Evolutionary conservation across 2,113 vertebrate genomes (phyloP), one percentile per base, ranked within the genome.

Genomic region (cat (Felis catus)): DNA sequence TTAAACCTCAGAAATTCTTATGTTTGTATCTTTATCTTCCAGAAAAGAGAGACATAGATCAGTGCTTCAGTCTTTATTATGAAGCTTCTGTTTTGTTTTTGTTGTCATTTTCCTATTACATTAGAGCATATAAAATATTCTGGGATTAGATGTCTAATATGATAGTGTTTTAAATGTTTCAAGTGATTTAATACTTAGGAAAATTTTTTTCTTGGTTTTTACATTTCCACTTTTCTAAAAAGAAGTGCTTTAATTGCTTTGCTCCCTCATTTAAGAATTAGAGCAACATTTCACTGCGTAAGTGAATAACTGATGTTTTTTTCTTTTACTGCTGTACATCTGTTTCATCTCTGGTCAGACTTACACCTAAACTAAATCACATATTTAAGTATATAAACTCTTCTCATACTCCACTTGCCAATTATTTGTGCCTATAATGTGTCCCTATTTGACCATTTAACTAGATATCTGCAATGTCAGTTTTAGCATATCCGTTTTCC

Each of bases 281-380:
- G 45, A 94, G 15, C 11, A 92, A 19, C 39, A 94, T 93, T 97
- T 93, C n/a, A 53, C 39, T 93, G 18, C 21, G 31, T 87, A 94
- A 78, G 65, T 79, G 41, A 78, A 16, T 51, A 95, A 36, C 66
- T 81, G 70, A 76, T 48, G 80, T 61, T 85, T 74, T 73, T 88
- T 91, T 83, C 25, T 79, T 90, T 94, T 89, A 70, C 65, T 92
- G 68, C 55, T 41, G 21, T 39, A 41, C 0, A 36, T 95, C 65
- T 91, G 53, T 95, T 95, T 91, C 45, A 71, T 94, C 29, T 95
- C 86, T 95, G 74, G 48, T 93, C 51, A 95, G 82, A 93, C 11
- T 73, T 14, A 39, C 9, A 79, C 84, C 39, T 80, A 70, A 84
- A 74, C 41, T 61, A 89, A 92, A 81, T 92, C 19, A 31, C 14